phyloP scores from a whole-genome alignment of 2,888 invertebrate species.

The Carterocephalus palaemon region DNA sequence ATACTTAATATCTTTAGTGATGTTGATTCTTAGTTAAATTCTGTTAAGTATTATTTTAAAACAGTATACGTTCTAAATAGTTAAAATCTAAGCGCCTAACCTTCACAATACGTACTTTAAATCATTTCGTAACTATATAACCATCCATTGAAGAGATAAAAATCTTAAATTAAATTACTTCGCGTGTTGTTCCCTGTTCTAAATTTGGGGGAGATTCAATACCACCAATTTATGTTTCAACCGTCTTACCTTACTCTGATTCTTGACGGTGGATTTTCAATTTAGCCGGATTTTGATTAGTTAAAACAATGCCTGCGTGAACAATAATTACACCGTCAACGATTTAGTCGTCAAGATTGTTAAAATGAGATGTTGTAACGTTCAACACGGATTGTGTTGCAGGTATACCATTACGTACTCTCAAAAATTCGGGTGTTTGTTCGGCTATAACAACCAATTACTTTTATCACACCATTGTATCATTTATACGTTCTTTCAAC shows the following conservation, averaged over 20 bases:
- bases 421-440: conserved; percentile 18
- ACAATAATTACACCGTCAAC: conserved; percentile 58
- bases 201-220: conserved; percentile 29
- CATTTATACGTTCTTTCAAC: conserved; percentile 20
- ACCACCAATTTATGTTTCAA: conserved; percentile 26
- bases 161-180: conserved; percentile 43
- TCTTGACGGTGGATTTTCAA: conserved; percentile 25
- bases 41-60: background rate
- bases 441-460: conserved; percentile 10
- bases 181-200: conserved; percentile 32
- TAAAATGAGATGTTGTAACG: conserved; percentile 46
- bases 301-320: conserved; percentile 59
- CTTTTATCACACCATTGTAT: conserved; percentile 19
- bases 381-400: conserved; percentile 37
- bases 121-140: conserved; percentile 64
- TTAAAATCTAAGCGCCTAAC: conserved; percentile 32
- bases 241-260: background rate
- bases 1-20: too few relatives aligned
- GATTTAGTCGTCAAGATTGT: conserved; percentile 61
- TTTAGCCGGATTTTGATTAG: conserved; percentile 33
- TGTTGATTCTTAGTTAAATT: too few relatives aligned
- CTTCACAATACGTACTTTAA: conserved; percentile 53
- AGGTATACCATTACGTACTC: conserved; percentile 25
- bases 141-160: conserved; percentile 72
- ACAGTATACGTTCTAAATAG: conserved; percentile 3